Evolutionary conservation across 2,113 vertebrate genomes (phyloP).

Genomic region (Cyprinodon brontotheroides): DNA sequence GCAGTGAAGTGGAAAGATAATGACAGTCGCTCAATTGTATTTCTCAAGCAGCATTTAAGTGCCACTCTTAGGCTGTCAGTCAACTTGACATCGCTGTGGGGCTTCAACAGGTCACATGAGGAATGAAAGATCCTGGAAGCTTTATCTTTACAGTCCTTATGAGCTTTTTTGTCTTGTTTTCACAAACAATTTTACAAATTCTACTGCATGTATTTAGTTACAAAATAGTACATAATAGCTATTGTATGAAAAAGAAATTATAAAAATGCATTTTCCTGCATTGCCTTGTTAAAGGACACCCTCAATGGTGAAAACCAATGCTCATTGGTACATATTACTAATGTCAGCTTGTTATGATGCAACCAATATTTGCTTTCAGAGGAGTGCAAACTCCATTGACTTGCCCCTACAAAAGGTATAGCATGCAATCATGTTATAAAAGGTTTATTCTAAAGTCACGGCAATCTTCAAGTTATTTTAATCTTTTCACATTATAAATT

Average conservation of each 20-base stretch:
- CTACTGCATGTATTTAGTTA: background rate
- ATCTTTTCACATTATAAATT: no score
- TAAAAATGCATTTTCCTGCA: background rate
- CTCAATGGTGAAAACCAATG: no score
- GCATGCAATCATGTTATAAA: background rate
- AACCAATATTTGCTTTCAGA: no score
- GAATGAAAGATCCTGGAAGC: constrained; percentile 17
- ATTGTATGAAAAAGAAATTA: background rate
- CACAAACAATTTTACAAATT: background rate
- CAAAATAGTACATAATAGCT: background rate
- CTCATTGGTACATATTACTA: no score
- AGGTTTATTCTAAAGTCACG: no score
- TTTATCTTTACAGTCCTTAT: constrained; percentile 22
- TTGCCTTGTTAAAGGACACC: background rate
- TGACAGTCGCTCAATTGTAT: constrained; percentile 26
- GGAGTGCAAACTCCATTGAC: no score
- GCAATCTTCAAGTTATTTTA: no score
- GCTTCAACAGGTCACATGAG: constrained; percentile 12
- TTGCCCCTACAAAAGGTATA: no score
- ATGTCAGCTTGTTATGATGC: no score
- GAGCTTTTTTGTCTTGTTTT: background rate
- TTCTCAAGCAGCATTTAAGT: constrained; percentile 56
- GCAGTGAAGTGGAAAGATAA: constrained; percentile 52
- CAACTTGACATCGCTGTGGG: constrained; percentile 36
- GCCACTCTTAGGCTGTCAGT: constrained; percentile 47